These are phyloP conservation scores for Eptesicus fuscus DNA, from an alignment of 2,113 vertebrate genomes.

Conservation along the genomic window DNA sequence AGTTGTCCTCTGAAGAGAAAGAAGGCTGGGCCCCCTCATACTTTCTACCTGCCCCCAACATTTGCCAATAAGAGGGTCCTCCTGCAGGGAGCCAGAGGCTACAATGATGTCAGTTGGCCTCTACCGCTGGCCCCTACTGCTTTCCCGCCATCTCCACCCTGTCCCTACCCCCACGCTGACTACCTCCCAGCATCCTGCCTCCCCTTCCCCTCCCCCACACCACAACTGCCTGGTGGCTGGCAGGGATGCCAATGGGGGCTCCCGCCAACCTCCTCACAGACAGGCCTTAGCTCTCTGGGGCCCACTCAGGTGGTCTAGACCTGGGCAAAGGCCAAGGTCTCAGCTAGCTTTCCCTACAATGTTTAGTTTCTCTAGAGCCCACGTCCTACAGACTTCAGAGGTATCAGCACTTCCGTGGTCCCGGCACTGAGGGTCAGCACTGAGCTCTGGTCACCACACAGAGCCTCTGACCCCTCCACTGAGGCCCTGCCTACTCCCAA, in stretches of 20 bases:
- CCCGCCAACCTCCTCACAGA: neutral
- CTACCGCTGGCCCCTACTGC: neutral
- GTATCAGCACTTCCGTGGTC: neutral
- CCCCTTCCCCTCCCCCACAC: neutral
- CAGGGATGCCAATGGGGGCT: neutral
- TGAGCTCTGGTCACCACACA: neutral
- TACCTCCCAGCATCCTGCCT: neutral
- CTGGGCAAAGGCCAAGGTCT: neutral
- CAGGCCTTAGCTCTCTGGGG: neutral
- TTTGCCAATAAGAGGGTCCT: neutral
- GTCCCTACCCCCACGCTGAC: neutral
- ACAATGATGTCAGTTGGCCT: rapidly evolving
- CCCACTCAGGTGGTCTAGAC: neutral
- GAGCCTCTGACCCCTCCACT: neutral
- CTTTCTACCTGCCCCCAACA: neutral
- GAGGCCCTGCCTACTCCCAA: neutral
- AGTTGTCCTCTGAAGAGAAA: neutral
- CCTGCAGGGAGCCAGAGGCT: neutral
- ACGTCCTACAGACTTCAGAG: neutral
- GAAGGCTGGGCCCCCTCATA: neutral
- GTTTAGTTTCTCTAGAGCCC: neutral
- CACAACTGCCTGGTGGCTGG: neutral
- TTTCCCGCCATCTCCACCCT: neutral
- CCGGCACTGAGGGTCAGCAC: neutral
- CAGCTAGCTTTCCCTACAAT: neutral